Evolutionary conservation across 2,113 vertebrate species (phyloP), one percentile per base, ranked within the genome.

Genomic region (Zootoca vivipara): DNA sequence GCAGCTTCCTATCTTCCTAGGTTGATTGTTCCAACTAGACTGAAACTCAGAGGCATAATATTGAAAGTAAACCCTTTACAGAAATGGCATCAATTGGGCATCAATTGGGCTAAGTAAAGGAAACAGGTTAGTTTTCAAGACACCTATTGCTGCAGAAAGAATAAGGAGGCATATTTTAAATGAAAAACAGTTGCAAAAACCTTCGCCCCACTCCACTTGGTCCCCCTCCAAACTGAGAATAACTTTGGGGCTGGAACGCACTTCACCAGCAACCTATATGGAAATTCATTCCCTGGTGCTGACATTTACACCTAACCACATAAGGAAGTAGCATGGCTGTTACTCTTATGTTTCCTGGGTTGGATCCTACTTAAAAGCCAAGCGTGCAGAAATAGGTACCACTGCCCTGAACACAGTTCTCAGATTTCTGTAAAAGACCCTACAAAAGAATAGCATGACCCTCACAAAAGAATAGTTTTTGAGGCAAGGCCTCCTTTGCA

Each of bases 401-500:
- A 69, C 0, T 88, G 12, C 74, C 35, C 89, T 77, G 67, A 87
- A 30, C 0, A 0, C 2, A 0, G 16, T 73, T 80, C 74, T 88
- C 2, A 90, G 3, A 2, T 89, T 84, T 58, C 87, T 69, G 22
- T 88, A 83, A 90, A 46, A 56, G 82, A 70, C 46, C 90, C 82
- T 90, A 0, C 75, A 15, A 62, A 62, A 81, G 88, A 90, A 78
- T 83, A 83, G 72, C 81, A 88, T 83, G 88, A 70, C 46, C 90
- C 82, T 90, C 74, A 0, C 75, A 15, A 62, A 62, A 81, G 88
- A 90, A 78, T 83, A 83, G 85, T 26, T 24, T 90, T 78, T 89
- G 67, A 56, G 9, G 82, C 85, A 87, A 89, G 83, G 0, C 78
- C 88, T 85, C 89, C 86, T n/a, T 79, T 86, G 86, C 92, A 94